phyloP scores from a whole-genome alignment of 2,797 vertebrate genomes.

The Leuciscus waleckii region DNA sequence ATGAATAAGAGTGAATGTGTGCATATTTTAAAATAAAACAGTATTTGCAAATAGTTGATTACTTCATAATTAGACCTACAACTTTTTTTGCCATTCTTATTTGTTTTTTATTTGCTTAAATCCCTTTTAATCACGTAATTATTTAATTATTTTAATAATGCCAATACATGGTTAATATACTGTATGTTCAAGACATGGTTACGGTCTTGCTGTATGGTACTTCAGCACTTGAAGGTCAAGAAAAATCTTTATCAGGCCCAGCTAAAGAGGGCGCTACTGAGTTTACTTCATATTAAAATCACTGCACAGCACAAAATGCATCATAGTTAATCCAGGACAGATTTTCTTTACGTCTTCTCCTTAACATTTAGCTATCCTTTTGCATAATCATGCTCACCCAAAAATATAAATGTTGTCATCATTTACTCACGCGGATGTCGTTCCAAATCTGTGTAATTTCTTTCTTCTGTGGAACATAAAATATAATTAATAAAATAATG shows the following conservation, averaged over 20 bases:
- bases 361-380: background rate
- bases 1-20: background rate
- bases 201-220: background rate
- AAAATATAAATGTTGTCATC: background rate
- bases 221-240: background rate
- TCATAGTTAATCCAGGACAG: background rate
- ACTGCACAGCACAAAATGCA: background rate
- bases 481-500: background rate
- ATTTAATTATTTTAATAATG: background rate
- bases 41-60: background rate
- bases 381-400: background rate
- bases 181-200: background rate
- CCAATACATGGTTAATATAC: background rate
- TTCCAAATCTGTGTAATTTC: background rate
- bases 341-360: background rate
- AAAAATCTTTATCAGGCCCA: slow-evolving; percentile 16
- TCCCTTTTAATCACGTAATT: background rate
- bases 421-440: background rate
- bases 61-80: background rate
- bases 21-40: background rate
- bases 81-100: background rate
- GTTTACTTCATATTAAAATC: slow-evolving; percentile 49
- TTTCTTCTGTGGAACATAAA: background rate
- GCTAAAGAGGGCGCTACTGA: slow-evolving; percentile 77
- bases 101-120: background rate